These are phyloP conservation scores for Andrena haemorrhoa DNA, from an alignment of 2,888 invertebrate genomes.

Conservation along the genomic window DNA sequence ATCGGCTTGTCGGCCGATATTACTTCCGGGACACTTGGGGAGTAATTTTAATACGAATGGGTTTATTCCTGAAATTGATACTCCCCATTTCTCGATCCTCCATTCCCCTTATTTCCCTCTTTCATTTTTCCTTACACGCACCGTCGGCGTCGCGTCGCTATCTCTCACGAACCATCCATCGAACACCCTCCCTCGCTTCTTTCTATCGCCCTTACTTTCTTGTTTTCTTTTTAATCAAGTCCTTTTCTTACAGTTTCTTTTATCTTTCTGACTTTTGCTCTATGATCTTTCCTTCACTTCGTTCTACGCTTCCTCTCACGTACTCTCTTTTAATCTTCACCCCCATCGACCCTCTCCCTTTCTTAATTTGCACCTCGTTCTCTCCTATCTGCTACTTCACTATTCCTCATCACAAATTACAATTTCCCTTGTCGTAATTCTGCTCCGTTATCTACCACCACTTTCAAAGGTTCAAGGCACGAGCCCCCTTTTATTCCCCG, in stretches of 20 bases:
- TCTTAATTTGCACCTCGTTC: slow-evolving; percentile 2
- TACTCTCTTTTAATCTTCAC: neutral
- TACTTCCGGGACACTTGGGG: slow-evolving; percentile 51
- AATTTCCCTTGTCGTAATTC: slow-evolving; percentile 13
- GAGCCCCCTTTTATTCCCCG: neutral
- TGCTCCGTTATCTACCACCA: neutral
- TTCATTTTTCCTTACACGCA: neutral
- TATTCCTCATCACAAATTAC: slow-evolving; percentile 8
- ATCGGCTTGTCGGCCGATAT: slow-evolving; percentile 54
- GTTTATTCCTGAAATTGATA: slow-evolving; percentile 16
- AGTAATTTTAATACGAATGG: slow-evolving; percentile 32
- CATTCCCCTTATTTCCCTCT: neutral
- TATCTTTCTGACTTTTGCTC: no score
- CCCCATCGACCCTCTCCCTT: neutral
- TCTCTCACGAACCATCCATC: neutral
- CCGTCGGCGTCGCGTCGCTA: neutral
- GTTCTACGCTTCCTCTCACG: neutral
- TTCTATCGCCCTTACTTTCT: neutral
- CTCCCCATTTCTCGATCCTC: neutral
- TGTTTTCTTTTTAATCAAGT: slow-evolving; percentile 5
- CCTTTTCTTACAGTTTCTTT: neutral
- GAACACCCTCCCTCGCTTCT: neutral
- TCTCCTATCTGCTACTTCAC: neutral
- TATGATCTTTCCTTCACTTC: neutral
- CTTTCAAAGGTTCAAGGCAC: neutral